phyloP scores from a whole-genome alignment of 2,113 vertebrate species.

The Misgurnus anguillicaudatus region DNA sequence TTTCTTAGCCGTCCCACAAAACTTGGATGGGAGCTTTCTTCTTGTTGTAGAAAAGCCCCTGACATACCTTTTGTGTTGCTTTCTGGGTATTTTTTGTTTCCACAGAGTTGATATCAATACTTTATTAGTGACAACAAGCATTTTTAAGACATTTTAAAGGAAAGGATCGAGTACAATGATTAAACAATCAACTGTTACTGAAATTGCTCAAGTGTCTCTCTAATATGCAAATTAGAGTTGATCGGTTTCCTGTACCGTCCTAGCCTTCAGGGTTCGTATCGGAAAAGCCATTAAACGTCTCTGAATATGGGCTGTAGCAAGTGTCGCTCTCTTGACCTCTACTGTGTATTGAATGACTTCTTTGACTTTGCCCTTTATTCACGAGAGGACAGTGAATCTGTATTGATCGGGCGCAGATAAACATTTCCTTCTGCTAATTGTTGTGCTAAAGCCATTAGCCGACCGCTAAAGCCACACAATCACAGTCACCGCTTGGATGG shows the following conservation, averaged over 20 bases:
- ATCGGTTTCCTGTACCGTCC: slow-evolving; percentile 50
- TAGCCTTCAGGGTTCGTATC: slow-evolving; percentile 51
- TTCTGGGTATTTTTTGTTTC: slow-evolving; percentile 21
- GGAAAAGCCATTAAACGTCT: slow-evolving; percentile 57
- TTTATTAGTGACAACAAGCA: not conserved
- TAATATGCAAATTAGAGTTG: slow-evolving; percentile 58
- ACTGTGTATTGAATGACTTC: slow-evolving; percentile 61
- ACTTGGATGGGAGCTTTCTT: slow-evolving; percentile 29
- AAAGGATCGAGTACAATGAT: no score
- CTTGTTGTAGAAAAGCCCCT: slow-evolving; percentile 38
- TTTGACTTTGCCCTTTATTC: slow-evolving; percentile 64
- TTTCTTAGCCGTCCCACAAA: slow-evolving; percentile 27
- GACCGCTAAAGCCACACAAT: slow-evolving; percentile 34
- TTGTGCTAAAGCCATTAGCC: slow-evolving; percentile 64
- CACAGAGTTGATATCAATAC: not conserved
- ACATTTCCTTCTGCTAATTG: slow-evolving; percentile 68
- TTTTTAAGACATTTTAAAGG: not conserved
- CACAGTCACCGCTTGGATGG: slow-evolving; percentile 55
- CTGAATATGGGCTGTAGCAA: not conserved
- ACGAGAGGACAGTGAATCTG: slow-evolving; percentile 59
- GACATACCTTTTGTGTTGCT: slow-evolving; percentile 13
- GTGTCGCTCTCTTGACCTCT: slow-evolving; percentile 30
- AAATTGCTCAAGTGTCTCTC: slow-evolving; percentile 27
- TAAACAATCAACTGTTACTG: not conserved
- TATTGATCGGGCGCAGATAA: slow-evolving; percentile 69